Evolutionary conservation across 2,888 invertebrate species (phyloP).

Genomic region (Bellardia pandia): DNA sequence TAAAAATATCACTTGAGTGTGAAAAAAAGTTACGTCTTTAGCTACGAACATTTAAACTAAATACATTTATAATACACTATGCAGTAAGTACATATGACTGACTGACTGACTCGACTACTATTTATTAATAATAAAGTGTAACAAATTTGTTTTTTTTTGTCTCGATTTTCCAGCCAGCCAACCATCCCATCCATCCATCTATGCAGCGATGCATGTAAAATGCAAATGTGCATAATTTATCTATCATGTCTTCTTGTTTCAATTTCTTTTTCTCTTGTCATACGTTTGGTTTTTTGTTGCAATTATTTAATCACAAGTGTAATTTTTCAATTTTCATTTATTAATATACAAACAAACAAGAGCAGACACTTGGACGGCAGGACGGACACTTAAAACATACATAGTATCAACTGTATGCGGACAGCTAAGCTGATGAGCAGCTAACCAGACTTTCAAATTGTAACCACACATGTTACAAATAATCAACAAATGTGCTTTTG

Average conservation of each 20-base stretch:
- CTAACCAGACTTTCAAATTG: slow-evolving; percentile 4
- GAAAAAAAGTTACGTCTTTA: slow-evolving; percentile 62
- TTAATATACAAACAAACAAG: slow-evolving; percentile 37
- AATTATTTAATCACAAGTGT: slow-evolving; percentile 71
- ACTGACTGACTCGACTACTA: neutral
- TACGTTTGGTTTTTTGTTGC: slow-evolving; percentile 38
- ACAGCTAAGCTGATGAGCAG: slow-evolving; percentile 2
- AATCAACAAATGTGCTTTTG: slow-evolving; percentile 16
- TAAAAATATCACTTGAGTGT: slow-evolving; percentile 71
- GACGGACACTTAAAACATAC: neutral
- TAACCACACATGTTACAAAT: slow-evolving; percentile 40
- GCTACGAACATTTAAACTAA: slow-evolving; percentile 33
- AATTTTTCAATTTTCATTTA: slow-evolving; percentile 69
- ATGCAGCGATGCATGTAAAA: slow-evolving; percentile 32
- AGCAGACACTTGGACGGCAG: slow-evolving; percentile 5
- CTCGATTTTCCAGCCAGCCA: slow-evolving; percentile 30
- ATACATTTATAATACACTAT: slow-evolving; percentile 26
- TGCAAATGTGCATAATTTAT: slow-evolving; percentile 46
- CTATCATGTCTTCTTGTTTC: slow-evolving; percentile 27
- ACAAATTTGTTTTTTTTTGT: slow-evolving; percentile 7
- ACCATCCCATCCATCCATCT: slow-evolving; percentile 20
- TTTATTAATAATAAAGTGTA: slow-evolving; percentile 53
- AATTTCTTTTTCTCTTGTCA: slow-evolving; percentile 51
- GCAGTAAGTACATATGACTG: neutral
- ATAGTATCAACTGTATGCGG: neutral